Percentiles rank a stretch among this genome's conserved stretches.
These are phyloP conservation scores for Eleginops maclovinus DNA, from an alignment of 2,113 vertebrate genomes.

Conservation along the genomic window DNA sequence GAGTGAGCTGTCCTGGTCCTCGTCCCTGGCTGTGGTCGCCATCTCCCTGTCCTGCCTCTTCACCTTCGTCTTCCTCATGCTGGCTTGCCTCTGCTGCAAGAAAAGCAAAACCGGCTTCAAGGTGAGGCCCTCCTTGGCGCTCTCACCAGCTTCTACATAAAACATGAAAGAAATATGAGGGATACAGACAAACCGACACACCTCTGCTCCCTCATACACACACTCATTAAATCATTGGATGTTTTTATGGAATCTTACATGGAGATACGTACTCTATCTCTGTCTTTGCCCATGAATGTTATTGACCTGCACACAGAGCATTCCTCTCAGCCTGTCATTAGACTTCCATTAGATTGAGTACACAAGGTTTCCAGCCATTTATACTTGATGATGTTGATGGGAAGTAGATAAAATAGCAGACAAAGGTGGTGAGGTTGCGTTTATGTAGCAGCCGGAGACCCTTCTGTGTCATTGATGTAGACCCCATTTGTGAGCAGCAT, in stretches of 20 bases:
- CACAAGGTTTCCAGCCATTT: background rate
- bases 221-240: background rate
- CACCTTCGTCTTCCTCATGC: constrained; percentile 94
- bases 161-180: background rate
- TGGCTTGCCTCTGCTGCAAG: constrained; percentile 98
- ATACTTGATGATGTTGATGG: background rate
- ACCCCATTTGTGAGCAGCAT: constrained; percentile 43
- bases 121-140: constrained; percentile 75
- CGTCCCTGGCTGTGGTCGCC: constrained; percentile 90
- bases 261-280: background rate
- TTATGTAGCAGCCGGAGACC: constrained; percentile 1
- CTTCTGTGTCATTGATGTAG: background rate
- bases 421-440: constrained; percentile 19
- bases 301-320: background rate
- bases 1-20: constrained; percentile 92
- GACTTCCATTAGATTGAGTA: background rate
- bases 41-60: constrained; percentile 93
- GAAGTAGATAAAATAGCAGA: background rate
- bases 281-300: background rate
- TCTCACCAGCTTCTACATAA: background rate
- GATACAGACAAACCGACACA: background rate
- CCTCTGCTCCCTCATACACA: background rate
- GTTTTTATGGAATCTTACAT: background rate
- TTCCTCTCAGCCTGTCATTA: constrained; percentile 1
- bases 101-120: constrained; percentile 93